Evolutionary conservation across 2,888 invertebrate genomes (phyloP).

Genomic region (Prosopocoilus inquinatus): DNA sequence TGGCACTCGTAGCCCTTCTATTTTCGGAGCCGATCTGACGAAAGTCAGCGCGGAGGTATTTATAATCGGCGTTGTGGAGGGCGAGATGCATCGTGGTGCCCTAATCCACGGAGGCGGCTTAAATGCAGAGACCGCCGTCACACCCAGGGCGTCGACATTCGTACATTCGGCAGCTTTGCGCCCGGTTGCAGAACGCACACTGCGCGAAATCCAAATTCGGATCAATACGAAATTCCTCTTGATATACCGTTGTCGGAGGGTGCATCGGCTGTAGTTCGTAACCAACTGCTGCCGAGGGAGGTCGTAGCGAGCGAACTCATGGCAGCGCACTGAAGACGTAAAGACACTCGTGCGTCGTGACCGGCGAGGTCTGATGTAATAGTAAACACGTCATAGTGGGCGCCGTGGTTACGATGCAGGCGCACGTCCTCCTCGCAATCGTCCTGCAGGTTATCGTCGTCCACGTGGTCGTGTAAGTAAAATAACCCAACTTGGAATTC

Average conservation of each 20-base stretch:
- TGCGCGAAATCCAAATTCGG: constrained; percentile 29
- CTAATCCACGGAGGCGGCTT: neutral
- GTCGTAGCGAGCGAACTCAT: neutral
- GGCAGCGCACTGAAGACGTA: constrained; percentile 5
- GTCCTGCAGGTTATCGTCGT: constrained; percentile 49
- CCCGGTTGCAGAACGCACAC: constrained; percentile 25
- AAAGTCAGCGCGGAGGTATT: neutral
- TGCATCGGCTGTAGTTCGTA: constrained; percentile 7
- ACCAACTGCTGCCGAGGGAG: constrained; percentile 2
- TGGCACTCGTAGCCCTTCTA: constrained; percentile 17
- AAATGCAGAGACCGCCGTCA: constrained; percentile 9
- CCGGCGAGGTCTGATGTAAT: constrained; percentile 8
- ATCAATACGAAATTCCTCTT: constrained; percentile 33
- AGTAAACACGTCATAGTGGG: constrained; percentile 6
- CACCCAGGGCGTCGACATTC: constrained; percentile 23
- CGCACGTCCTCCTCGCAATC: constrained; percentile 46
- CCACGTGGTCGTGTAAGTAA: constrained; percentile 55
- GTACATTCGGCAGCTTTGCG: constrained; percentile 20
- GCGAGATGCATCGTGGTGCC: too few species aligned
- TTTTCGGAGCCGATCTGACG: constrained; percentile 4
- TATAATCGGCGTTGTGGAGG: neutral
- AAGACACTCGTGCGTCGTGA: constrained; percentile 7
- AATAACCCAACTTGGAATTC: neutral
- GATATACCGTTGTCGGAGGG: constrained; percentile 19
- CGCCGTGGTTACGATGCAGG: constrained; percentile 25